These are phyloP conservation scores for Amblyraja radiata DNA, from an alignment of 2,797 vertebrate species.

Conservation along the genomic window DNA sequence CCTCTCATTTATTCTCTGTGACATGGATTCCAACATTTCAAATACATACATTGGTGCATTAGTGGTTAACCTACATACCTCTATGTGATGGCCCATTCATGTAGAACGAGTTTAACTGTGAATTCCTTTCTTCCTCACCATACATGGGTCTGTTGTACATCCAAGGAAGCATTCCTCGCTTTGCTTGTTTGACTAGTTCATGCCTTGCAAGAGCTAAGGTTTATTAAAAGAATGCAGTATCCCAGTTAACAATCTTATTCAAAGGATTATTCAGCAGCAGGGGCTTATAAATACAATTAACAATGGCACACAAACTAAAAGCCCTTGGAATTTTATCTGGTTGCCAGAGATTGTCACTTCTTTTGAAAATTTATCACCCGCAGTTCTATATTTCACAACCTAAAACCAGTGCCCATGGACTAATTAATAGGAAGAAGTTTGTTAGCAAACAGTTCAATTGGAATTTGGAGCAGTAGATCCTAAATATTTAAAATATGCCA, in stretches of 20 bases:
- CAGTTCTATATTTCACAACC: neutral
- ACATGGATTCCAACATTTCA: neutral
- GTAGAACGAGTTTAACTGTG: neutral
- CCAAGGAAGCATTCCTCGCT: neutral
- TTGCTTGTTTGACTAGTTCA: neutral
- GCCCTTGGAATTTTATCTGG: neutral
- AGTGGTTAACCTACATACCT: neutral
- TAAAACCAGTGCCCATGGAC: neutral
- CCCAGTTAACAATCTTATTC: neutral
- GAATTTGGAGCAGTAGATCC: neutral
- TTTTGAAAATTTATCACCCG: neutral
- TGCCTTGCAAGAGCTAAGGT: constrained; percentile 7
- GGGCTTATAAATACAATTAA: neutral
- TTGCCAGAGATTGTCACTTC: neutral
- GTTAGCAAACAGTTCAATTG: neutral
- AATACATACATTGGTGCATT: neutral
- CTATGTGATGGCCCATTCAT: constrained; percentile 10
- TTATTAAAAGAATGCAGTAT: neutral
- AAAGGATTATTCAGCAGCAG: neutral
- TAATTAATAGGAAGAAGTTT: neutral
- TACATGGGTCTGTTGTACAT: constrained; percentile 11
- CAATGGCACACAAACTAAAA: neutral
- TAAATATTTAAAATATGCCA: neutral
- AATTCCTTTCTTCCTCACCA: neutral
- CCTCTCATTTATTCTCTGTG: neutral